Evolutionary conservation across 2,888 invertebrate genomes (phyloP).

Genomic region (Caenorhabditis parvicauda): DNA sequence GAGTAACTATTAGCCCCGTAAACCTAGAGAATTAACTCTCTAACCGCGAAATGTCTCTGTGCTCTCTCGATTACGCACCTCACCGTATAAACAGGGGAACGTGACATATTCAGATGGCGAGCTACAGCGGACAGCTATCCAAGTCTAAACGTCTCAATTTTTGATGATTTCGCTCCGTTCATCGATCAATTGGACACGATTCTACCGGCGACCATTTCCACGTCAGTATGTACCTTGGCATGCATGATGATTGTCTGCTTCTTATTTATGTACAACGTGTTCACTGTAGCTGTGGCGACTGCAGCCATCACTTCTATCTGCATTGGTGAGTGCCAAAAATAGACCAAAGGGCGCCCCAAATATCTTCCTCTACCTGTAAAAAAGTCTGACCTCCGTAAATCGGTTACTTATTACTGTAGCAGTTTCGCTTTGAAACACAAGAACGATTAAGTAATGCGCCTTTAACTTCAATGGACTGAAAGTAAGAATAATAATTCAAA

Average conservation of each 20-base stretch:
- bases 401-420: too few relatives aligned
- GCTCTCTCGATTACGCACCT: too few relatives aligned
- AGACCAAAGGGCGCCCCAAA: too few relatives aligned
- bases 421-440: constrained; percentile 1
- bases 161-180: constrained; percentile 55
- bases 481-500: too few relatives aligned
- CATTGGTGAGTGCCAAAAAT: constrained; percentile 45
- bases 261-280: constrained; percentile 57
- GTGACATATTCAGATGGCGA: constrained; percentile 41
- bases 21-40: too few relatives aligned
- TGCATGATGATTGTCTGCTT: constrained; percentile 57
- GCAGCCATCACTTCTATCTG: constrained; percentile 57
- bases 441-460: too few relatives aligned
- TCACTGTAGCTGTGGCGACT: constrained; percentile 56
- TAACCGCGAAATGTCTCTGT: too few relatives aligned
- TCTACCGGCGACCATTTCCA: constrained; percentile 43
- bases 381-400: too few relatives aligned
- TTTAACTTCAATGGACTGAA: too few relatives aligned
- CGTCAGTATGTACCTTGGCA: constrained; percentile 41
- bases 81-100: too few relatives aligned
- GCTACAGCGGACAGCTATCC: constrained; percentile 45
- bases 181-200: constrained; percentile 49
- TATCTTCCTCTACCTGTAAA: not conserved
- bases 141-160: constrained; percentile 48
- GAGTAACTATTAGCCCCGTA: too few relatives aligned